A percentile compares a stretch with the other conserved stretches of the same genome.
These are phyloP conservation scores for Adelges cooleyi DNA, from an alignment of 1,140 invertebrate genomes.

Conservation along the genomic window DNA sequence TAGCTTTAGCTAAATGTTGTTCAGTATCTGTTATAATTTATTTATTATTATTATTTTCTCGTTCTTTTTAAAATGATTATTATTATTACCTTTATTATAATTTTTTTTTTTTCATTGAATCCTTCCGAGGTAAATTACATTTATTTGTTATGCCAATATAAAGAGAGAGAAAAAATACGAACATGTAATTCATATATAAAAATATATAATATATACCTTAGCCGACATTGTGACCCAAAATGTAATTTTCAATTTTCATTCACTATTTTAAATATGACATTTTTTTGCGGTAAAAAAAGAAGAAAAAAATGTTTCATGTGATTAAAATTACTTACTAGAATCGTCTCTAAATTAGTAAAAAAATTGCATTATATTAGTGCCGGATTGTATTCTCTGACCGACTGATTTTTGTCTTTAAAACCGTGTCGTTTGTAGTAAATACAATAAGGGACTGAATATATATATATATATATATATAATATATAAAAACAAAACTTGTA, in stretches of 20 bases:
- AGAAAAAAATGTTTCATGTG: too few species aligned
- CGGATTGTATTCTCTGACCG: neutral
- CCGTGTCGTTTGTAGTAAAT: neutral
- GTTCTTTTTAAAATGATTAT: constrained; percentile 11
- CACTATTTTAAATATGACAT: neutral
- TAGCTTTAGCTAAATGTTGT: constrained; percentile 26
- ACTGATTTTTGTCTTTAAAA: neutral
- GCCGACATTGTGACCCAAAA: constrained; percentile 10
- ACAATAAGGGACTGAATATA: neutral
- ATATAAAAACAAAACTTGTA: constrained; percentile 22
- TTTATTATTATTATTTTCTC: constrained; percentile 29
- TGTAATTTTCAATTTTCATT: neutral
- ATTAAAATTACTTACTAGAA: neutral
- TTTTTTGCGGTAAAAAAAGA: neutral
- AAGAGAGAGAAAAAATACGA: neutral
- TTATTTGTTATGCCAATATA: constrained; percentile 17
- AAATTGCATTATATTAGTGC: neutral
- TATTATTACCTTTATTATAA: neutral
- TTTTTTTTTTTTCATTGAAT: constrained; percentile 18
- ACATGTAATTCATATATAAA: constrained; percentile 8
- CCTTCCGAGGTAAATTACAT: neutral
- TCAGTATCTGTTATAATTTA: constrained; percentile 24
- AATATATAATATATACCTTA: constrained; percentile 11
- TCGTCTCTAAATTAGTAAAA: too few species aligned
- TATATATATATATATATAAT: too few species aligned